phyloP scores from a whole-genome alignment of 53 echinoderm and acorn worm genomes.

The Crossaster papposus region DNA sequence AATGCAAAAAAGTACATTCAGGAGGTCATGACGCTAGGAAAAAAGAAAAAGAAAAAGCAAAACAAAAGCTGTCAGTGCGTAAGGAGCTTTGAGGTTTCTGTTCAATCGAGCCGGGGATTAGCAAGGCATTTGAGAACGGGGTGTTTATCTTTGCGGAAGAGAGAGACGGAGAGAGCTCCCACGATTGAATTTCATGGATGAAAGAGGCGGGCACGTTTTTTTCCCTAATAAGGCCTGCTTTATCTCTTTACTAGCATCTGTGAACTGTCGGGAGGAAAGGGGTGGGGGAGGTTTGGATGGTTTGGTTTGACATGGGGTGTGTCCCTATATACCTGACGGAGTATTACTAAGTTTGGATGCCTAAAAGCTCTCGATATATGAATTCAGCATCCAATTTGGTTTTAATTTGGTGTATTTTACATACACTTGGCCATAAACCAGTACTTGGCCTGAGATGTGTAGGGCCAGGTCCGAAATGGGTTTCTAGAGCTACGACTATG shows the following conservation, averaged over 20 bases:
- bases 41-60: no score
- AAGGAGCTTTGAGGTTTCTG: neutral
- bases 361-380: no score
- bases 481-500: no score
- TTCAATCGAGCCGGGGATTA: constrained; percentile 7
- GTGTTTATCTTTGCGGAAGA: constrained; percentile 3
- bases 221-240: neutral
- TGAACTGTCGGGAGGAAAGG: neutral
- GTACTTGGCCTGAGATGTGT: no score
- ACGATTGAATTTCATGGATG: constrained; percentile 12
- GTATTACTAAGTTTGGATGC: no score
- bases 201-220: neutral
- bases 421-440: no score
- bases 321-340: no score
- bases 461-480: no score
- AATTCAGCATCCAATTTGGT: no score
- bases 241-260: neutral
- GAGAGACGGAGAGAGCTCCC: neutral
- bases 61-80: neutral
- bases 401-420: no score
- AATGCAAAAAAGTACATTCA: constrained; percentile 1
- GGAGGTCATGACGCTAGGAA: neutral
- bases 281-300: no score
- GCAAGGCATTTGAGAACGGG: neutral
- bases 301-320: neutral